These are phyloP conservation scores for Ruditapes philippinarum DNA, from an alignment of 1,140 invertebrate species.

Conservation along the genomic window DNA sequence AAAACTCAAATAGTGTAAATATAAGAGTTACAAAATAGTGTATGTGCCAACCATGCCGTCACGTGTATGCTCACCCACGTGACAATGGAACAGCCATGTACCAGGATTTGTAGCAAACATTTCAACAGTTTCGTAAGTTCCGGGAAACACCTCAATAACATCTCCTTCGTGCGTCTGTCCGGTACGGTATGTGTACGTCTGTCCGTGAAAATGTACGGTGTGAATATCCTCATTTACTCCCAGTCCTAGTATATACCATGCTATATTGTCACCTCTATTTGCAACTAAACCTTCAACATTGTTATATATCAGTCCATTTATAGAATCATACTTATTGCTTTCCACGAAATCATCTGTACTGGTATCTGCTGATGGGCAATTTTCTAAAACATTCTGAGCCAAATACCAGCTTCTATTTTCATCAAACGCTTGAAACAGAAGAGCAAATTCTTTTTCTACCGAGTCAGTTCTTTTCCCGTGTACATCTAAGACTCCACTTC, in stretches of 20 bases:
- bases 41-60: constrained; percentile 75
- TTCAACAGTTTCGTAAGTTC: constrained; percentile 78
- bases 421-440: constrained; percentile 79
- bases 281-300: constrained; percentile 78
- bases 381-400: constrained; percentile 75
- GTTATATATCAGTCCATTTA: constrained; percentile 81
- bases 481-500: constrained; percentile 66
- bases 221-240: constrained; percentile 81
- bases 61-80: constrained; percentile 71
- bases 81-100: constrained; percentile 80
- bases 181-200: constrained; percentile 76
- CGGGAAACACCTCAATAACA: constrained; percentile 81
- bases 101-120: constrained; percentile 81
- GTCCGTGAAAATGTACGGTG: constrained; percentile 83
- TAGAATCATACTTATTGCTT: constrained; percentile 79
- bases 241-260: constrained; percentile 81
- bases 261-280: constrained; percentile 73
- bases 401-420: constrained; percentile 83
- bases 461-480: constrained; percentile 58
- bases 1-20: too few relatives aligned
- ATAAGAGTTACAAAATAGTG: constrained; percentile 41
- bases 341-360: constrained; percentile 64
- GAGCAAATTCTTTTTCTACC: constrained; percentile 79
- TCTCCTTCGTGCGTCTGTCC: constrained; percentile 76
- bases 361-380: constrained; percentile 70